Conservation (phyloP, 2,797 vertebrate species). For the Heliangelus exortis region DNA sequence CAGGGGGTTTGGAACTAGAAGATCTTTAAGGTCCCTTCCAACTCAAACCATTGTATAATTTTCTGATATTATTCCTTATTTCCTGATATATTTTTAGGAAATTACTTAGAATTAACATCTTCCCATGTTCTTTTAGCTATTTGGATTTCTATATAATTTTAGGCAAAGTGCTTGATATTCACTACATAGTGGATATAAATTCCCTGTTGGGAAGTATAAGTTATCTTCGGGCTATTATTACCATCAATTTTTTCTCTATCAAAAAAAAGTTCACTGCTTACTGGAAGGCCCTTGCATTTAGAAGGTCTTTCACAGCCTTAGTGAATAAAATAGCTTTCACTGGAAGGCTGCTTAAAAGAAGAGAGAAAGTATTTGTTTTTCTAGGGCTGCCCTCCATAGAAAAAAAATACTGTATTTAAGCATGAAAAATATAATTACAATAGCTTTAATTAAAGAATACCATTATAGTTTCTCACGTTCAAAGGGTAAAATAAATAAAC, state of each 20-base stretch:
- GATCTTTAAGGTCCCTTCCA: no score
- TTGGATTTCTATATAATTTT: background rate
- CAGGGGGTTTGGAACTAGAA: no score
- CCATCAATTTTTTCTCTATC: background rate
- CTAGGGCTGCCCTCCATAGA: background rate
- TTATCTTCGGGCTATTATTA: conserved; percentile 3
- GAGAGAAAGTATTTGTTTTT: background rate
- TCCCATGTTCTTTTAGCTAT: background rate
- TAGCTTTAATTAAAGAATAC: conserved; percentile 27
- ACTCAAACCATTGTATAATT: no score
- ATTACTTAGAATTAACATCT: background rate
- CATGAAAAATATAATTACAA: conserved; percentile 46
- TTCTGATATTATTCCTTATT: background rate
- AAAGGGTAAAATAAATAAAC: conserved; percentile 41
- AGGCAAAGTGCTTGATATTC: background rate
- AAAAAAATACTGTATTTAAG: background rate
- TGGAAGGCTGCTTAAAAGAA: background rate
- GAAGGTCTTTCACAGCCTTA: background rate
- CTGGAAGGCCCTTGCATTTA: background rate
- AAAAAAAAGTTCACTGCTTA: conserved; percentile 9
- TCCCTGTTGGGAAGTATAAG: background rate
- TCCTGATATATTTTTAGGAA: background rate
- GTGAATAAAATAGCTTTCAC: background rate
- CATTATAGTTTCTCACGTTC: background rate
- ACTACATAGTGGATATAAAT: background rate